These are phyloP conservation scores for Morpho deidamia DNA, from an alignment of 2,888 invertebrate genomes.

Conservation along the genomic window DNA sequence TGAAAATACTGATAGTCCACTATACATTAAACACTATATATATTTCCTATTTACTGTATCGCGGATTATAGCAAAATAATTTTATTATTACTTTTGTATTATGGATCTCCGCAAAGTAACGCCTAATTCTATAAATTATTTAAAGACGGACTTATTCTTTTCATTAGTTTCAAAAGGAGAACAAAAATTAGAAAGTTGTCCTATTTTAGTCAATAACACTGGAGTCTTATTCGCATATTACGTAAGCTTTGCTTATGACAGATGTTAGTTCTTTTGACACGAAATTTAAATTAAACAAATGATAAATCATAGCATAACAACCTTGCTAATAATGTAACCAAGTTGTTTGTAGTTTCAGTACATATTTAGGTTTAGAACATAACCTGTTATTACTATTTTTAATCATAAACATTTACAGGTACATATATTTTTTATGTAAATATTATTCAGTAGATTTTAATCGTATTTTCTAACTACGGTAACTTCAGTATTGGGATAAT, in stretches of 20 bases:
- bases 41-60: no score
- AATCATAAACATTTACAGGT: no score
- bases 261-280: conserved; percentile 37
- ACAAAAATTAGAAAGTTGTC: conserved; percentile 12
- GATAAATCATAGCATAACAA: conserved; percentile 68
- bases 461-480: no score
- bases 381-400: neutral
- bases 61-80: no score
- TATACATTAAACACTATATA: no score
- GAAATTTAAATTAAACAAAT: conserved; percentile 62
- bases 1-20: no score
- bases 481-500: no score
- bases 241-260: conserved; percentile 20
- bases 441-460: no score
- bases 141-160: neutral
- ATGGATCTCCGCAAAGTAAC: no score
- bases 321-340: conserved; percentile 43
- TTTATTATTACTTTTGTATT: no score
- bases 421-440: no score
- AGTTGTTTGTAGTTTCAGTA: neutral
- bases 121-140: no score
- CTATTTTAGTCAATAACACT: neutral
- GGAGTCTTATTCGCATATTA: conserved; percentile 8
- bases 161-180: neutral
- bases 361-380: neutral